Evolutionary conservation across 1,140 invertebrate genomes (phyloP), one percentile per base, ranked within the genome.

Genomic region (Pseudachorutes palmiensis): DNA sequence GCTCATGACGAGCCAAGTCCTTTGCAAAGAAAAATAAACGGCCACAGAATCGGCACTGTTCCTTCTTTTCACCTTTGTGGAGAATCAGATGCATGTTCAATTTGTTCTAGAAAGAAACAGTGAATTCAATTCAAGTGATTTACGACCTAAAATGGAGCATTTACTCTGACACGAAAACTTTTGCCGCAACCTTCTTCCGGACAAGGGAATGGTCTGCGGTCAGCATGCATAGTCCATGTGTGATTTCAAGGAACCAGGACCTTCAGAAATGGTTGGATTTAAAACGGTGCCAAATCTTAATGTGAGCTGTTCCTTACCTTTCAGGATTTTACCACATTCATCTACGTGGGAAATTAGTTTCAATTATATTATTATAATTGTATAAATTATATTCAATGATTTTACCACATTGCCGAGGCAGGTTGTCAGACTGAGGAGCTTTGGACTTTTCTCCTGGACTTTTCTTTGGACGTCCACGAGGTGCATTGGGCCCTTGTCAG

Each of bases 1-100:
- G 2, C 26, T 68, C 66, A 58, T 68, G 66, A 2, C 60, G 9
- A 1, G 51, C 88, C 80, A 89, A 88, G 77, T 89, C 66, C 19
- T 59, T 45, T 33, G 30, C 45, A 41, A 64, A 32, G 32, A 74
- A 73, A 65, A 76, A 77, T 28, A 73, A 66, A 62, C 75, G 75
- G 5, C 75, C 74, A 69, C 76, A 77, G 69, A 88, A 87, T 5
- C 86, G 84, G 78, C 88, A 90, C 64, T 84, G 86, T 74, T 90
- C 90, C 2, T 88, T 88, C 75, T 90, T 90, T 76, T 91, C 88
- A 64, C 88, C 88, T 1, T 87, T 83, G 73, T 90, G 83, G 36
- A 88, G 81, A 75, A 90, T 90, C 79, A 87, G 86, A 74, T 89
- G 87, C 29, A 67, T 33, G 16, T 61, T 57, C 22, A 67, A 62